Base-by-base conservation (phyloP, 1,140 invertebrate species). In the Trichomalopsis sarcophagae region DNA sequence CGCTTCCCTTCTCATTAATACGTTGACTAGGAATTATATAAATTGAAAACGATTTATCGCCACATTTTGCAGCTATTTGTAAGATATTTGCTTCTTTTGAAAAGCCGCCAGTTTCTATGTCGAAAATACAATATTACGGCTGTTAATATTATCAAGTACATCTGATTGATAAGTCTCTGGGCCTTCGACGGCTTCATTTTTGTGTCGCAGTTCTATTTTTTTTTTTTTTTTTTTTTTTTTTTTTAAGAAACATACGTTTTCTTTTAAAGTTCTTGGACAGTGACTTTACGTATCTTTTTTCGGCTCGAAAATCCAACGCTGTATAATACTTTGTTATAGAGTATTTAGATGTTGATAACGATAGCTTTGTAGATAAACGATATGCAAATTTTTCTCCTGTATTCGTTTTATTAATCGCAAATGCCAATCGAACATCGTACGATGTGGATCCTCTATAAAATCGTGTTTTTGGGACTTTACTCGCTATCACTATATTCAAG, bases 81-180 rank as follows among this genome's bases (percentile, higher is more conserved):
- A 50, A 50, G 14, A 76, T 13, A 76, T 30, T 33, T 80, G 50
- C 69, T 73, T 50, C 14, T 50, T 50, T 50, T 84, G 44, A 50
- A 47, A 84, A 84, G 68, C 76, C 83, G 30, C 75, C 17, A 23
- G 50, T 68, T 62, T 80, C 44, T 13, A 66, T 36, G 50, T 78
- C 76, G 40, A 78, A 78, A 78, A n/a, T n/a, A 73, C 69, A 2
- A 73, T 68, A 3, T 68, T 68, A 68, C 62, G 62, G 14, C 23
- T 10, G 10, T 10, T 14, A 10, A 23, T n/a, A 13, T 76, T 50
- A 76, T 76, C 5, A n/a, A 80, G 78, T n/a, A 68, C 23, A 36
- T 66, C 62, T 11, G 55, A 40, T 80, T 36, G 10, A n/a, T 80
- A 78, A 30, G 76, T 78, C 30, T 75, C 73, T 4, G 76, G 23